Evolutionary conservation across 2,888 invertebrate species (phyloP).

Genomic region (Xestia xanthographa): DNA sequence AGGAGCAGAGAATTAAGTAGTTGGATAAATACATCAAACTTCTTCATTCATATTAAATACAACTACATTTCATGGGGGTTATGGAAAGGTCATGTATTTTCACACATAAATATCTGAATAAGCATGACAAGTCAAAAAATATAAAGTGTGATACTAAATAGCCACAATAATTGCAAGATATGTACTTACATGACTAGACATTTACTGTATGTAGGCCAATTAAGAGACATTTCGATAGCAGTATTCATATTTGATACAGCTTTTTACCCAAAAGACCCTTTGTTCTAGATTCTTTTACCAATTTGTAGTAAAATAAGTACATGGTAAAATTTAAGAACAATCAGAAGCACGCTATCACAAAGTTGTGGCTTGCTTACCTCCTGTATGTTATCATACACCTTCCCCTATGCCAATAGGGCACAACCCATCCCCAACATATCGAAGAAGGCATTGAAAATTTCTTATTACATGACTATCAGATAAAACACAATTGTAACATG

Average conservation of each 20-base stretch:
- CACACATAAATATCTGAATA: slow-evolving; percentile 1
- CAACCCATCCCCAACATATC: not conserved
- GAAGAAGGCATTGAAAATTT: not conserved
- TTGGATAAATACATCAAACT: not conserved
- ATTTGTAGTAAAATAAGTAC: not conserved
- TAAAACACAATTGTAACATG: not conserved
- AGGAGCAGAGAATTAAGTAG: not conserved
- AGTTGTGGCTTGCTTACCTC: not conserved
- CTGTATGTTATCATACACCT: not conserved
- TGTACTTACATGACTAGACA: slow-evolving; percentile 6
- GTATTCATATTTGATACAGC: not conserved
- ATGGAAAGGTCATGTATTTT: slow-evolving; percentile 14
- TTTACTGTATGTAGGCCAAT: not conserved
- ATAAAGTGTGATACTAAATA: slow-evolving; percentile 34
- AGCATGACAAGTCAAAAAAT: slow-evolving; percentile 31
- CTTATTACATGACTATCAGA: not conserved
- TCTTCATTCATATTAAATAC: not conserved
- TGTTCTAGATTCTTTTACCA: not conserved
- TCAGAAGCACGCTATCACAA: not conserved
- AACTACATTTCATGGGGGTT: slow-evolving; percentile 2
- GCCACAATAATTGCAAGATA: slow-evolving; percentile 11
- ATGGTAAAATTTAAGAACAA: not conserved
- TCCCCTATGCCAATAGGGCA: not conserved
- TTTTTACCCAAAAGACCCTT: not conserved
- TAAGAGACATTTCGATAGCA: not conserved